Percentiles rank a stretch among this genome's conserved stretches.
Conservation (phyloP, 2,888 invertebrate species). For the Cephonodes hylas region DNA sequence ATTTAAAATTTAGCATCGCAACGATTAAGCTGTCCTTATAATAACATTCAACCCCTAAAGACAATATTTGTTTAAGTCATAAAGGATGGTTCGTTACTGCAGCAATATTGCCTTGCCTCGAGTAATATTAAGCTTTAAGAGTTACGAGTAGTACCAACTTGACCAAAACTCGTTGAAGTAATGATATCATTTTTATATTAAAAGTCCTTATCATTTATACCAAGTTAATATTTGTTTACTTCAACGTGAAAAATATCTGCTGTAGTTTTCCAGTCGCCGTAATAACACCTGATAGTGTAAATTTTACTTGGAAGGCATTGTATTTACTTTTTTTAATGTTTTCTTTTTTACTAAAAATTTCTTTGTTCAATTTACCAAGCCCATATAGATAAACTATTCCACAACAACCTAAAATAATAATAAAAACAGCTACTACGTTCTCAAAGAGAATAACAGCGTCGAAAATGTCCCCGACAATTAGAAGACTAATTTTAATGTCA, state of each 20-base stretch:
- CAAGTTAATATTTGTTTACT: too few relatives aligned
- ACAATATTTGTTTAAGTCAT: slow-evolving; percentile 6
- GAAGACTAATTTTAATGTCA: not conserved
- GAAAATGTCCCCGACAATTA: not conserved
- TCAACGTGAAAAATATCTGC: too few relatives aligned
- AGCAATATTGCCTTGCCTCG: not conserved
- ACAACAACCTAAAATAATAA: too few relatives aligned
- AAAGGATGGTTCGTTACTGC: not conserved
- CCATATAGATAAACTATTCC: too few relatives aligned
- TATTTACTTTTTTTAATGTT: too few relatives aligned
- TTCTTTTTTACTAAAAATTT: too few relatives aligned
- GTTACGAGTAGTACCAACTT: too few relatives aligned
- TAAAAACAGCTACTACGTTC: not conserved
- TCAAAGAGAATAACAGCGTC: not conserved
- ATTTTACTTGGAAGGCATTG: too few relatives aligned
- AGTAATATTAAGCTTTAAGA: not conserved
- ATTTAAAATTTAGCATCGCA: too few relatives aligned
- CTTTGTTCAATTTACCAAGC: too few relatives aligned
- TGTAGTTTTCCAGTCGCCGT: too few relatives aligned
- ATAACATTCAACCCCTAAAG: slow-evolving; percentile 2
- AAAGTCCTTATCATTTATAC: not conserved
- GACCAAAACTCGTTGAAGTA: not conserved
- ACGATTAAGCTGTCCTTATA: not conserved
- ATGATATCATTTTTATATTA: not conserved
- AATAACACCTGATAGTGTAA: too few relatives aligned